phyloP scores from a whole-genome alignment of 2,888 invertebrate genomes.

The Cantharis flavilabris region DNA sequence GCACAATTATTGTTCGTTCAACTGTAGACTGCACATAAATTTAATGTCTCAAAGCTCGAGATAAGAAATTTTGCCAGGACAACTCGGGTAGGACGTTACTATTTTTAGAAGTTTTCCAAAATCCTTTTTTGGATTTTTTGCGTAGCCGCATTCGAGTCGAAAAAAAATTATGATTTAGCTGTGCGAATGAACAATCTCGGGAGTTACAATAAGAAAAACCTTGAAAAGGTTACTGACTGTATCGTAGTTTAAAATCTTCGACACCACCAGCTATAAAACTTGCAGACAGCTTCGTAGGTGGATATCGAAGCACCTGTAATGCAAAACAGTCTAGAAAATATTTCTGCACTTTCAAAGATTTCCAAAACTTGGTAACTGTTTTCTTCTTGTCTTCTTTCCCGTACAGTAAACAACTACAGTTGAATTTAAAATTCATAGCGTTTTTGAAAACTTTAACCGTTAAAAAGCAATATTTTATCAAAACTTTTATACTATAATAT shows the following conservation, averaged over 20 bases:
- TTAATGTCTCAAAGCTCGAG: neutral
- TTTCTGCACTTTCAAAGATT: neutral
- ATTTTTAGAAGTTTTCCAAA: neutral
- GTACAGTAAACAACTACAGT: neutral
- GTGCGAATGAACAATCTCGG: conserved; percentile 5
- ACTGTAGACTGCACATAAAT: neutral
- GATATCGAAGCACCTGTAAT: conserved; percentile 16
- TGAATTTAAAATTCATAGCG: neutral
- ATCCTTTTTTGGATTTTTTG: neutral
- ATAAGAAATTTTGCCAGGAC: neutral
- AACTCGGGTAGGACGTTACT: neutral
- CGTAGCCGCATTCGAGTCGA: neutral
- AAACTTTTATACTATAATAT: neutral
- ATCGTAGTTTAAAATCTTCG: conserved; percentile 27
- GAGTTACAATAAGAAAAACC: conserved; percentile 34
- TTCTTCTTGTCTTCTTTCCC: neutral
- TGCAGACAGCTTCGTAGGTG: conserved; percentile 11
- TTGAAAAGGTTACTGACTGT: conserved; percentile 50
- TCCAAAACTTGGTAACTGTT: neutral
- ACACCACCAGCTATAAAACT: conserved; percentile 7
- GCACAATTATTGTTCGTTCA: neutral
- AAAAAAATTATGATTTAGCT: neutral
- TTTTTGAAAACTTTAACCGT: neutral
- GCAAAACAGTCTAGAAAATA: conserved; percentile 12
- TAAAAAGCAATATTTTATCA: neutral